These are phyloP conservation scores for Sturnira hondurensis DNA, from an alignment of 2,113 vertebrate genomes.

Conservation along the genomic window DNA sequence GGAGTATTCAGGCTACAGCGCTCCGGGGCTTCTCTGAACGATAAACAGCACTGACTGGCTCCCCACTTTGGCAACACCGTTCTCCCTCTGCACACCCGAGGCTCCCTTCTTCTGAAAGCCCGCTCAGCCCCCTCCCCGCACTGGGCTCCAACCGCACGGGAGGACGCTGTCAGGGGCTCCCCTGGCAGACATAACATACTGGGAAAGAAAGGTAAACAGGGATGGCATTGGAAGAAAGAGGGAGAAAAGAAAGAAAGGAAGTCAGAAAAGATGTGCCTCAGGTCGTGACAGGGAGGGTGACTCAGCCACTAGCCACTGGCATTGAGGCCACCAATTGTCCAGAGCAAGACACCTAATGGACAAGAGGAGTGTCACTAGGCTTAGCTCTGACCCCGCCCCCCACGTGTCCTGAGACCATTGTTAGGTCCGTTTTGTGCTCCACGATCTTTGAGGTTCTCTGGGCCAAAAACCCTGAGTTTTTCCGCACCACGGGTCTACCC, in stretches of 20 bases:
- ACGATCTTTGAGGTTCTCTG: neutral
- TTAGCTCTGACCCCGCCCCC: neutral
- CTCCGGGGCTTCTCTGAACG: neutral
- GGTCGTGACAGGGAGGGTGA: neutral
- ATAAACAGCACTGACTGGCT: conserved; percentile 15
- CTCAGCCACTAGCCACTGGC: too few species aligned
- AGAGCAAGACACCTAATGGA: neutral
- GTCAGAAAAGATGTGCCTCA: neutral
- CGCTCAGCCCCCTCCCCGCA: neutral
- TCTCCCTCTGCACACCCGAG: neutral
- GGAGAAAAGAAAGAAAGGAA: neutral
- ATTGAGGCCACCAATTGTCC: too few species aligned
- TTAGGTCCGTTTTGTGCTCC: neutral
- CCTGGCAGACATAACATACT: neutral
- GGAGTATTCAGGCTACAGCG: conserved; percentile 50
- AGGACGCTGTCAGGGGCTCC: rapidly evolving
- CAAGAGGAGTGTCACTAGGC: neutral
- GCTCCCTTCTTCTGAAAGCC: neutral
- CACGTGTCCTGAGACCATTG: neutral
- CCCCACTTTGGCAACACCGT: neutral
- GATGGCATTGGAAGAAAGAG: neutral
- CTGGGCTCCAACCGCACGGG: neutral
- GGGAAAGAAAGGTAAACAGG: neutral
- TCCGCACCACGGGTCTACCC: neutral
- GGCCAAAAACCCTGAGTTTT: neutral